Percentiles rank a stretch among this genome's conserved stretches.
These are phyloP conservation scores for Euwallacea fornicatus DNA, from an alignment of 1,140 invertebrate genomes.

Conservation along the genomic window DNA sequence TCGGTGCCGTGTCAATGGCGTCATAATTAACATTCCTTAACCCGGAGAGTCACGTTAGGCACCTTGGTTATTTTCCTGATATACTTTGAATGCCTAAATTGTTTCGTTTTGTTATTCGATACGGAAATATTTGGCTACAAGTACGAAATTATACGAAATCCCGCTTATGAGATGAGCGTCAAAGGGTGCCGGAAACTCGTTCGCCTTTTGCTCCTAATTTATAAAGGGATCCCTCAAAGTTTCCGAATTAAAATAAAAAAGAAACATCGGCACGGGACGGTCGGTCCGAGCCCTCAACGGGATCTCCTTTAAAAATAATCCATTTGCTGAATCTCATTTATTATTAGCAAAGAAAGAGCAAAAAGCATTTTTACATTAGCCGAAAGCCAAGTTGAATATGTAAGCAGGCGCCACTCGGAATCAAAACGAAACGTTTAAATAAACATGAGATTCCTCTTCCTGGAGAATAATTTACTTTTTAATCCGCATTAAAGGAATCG, in stretches of 20 bases:
- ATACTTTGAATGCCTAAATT: neutral
- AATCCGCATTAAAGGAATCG: neutral
- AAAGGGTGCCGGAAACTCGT: conserved; percentile 1
- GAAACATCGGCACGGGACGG: conserved; percentile 8
- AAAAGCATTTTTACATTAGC: conserved; percentile 51
- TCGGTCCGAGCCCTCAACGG: neutral
- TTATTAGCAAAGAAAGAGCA: conserved; percentile 47
- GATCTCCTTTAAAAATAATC: conserved; percentile 42
- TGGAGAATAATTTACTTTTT: conserved; percentile 34
- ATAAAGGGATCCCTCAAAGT: conserved; percentile 25
- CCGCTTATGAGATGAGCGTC: too few species aligned
- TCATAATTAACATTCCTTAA: conserved; percentile 52
- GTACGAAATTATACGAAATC: too few species aligned
- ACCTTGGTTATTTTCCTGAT: conserved; percentile 44
- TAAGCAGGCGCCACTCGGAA: conserved; percentile 45
- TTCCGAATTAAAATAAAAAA: conserved; percentile 28
- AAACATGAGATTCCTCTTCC: conserved; percentile 44
- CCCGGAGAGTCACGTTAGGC: conserved; percentile 42
- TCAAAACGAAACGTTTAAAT: conserved; percentile 48
- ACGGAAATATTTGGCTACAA: too few species aligned
- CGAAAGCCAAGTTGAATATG: conserved; percentile 47
- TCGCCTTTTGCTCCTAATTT: conserved; percentile 21
- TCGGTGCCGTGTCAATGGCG: conserved; percentile 47
- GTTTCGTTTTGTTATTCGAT: neutral
- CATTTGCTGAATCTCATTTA: conserved; percentile 45